phyloP scores from a whole-genome alignment of 2,888 invertebrate species.

The Ceramica pisi region DNA sequence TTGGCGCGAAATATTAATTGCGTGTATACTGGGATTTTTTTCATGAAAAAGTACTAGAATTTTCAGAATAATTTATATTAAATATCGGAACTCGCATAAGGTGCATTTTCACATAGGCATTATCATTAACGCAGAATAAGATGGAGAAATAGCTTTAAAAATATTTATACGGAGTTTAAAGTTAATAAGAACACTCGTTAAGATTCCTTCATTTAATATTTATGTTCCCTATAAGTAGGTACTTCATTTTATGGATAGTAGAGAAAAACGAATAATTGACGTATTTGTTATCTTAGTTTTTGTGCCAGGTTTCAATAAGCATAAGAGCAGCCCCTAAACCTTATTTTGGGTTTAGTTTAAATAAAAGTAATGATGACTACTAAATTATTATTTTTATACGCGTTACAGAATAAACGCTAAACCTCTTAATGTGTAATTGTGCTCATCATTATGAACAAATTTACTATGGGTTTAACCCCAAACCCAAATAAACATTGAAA shows the following conservation, averaged over 20 bases:
- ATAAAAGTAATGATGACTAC: not conserved
- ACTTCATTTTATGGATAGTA: not conserved
- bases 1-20: not conserved
- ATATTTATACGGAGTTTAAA: not conserved
- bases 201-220: not conserved
- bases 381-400: not conserved
- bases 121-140: not conserved
- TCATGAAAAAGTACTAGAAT: not conserved
- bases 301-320: not conserved
- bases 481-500: too few species aligned
- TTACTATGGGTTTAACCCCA: too few species aligned
- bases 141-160: not conserved
- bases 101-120: not conserved
- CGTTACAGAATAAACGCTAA: too few species aligned
- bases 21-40: not conserved
- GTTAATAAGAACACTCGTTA: not conserved
- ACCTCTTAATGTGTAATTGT: too few species aligned
- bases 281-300: not conserved
- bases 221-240: not conserved
- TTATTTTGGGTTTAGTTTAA: not conserved
- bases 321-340: not conserved
- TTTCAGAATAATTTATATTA: not conserved
- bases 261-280: not conserved
- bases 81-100: not conserved
- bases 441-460: too few species aligned